Conservation (phyloP, 2,113 vertebrate genomes). For the Emberiza fucata region DNA sequence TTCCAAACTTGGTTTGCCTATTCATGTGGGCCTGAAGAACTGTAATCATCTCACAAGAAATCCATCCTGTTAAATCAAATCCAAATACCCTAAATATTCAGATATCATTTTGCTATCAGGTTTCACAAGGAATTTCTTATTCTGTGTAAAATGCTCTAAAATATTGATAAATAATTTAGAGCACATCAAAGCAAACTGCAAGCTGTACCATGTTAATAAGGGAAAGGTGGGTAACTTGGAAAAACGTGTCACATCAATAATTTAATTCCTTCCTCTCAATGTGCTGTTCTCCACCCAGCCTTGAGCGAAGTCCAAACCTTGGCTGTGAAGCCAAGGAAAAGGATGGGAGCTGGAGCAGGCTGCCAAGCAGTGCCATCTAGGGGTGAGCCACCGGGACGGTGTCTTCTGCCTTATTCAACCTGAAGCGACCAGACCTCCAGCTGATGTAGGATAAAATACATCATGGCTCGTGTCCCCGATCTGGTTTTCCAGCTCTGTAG, state of each 20-base stretch:
- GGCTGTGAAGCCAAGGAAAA: neutral
- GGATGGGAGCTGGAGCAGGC: neutral
- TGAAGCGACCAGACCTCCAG: neutral
- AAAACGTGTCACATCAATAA: neutral
- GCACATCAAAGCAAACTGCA: neutral
- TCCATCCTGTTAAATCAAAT: neutral
- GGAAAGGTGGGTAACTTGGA: neutral
- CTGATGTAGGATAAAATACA: neutral
- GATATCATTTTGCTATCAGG: neutral
- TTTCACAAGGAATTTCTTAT: neutral
- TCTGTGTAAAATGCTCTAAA: neutral
- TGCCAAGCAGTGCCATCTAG: constrained; percentile 62
- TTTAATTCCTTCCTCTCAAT: neutral
- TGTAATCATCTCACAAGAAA: neutral
- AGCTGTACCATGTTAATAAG: neutral
- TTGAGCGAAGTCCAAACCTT: neutral
- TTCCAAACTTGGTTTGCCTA: neutral
- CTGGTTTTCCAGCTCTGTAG: neutral
- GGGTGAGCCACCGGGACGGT: neutral
- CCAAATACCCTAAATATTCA: neutral
- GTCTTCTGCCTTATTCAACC: accelerated
- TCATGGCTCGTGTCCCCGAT: accelerated
- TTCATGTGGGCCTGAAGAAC: neutral
- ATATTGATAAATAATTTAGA: neutral
- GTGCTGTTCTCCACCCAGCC: neutral